Conservation (phyloP, 2,113 vertebrate genomes). For the Columba livia region DNA sequence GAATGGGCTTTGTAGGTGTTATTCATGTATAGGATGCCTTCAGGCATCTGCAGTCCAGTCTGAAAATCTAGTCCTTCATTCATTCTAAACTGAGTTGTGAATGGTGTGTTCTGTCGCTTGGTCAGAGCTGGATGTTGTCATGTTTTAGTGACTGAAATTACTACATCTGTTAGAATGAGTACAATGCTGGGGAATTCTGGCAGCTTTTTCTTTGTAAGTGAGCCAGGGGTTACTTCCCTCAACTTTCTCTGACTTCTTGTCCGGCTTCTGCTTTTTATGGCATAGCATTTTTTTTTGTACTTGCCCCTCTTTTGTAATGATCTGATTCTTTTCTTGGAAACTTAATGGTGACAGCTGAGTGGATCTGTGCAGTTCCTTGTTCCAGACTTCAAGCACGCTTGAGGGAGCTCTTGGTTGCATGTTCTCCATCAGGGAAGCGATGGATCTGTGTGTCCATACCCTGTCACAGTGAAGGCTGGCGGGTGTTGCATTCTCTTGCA, state of each 20-base stretch:
- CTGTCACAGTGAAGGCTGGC: neutral
- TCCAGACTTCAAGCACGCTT: neutral
- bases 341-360: neutral
- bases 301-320: neutral
- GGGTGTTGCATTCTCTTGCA: neutral
- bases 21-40: neutral
- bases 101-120: neutral
- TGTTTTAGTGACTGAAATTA: neutral
- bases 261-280: neutral
- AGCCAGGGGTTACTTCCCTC: neutral
- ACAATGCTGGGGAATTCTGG: neutral
- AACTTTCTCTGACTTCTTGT: neutral
- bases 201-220: neutral
- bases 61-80: neutral
- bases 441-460: fast-evolving
- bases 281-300: neutral
- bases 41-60: neutral
- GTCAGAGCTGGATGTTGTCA: neutral
- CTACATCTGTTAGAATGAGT: neutral
- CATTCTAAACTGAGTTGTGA: neutral
- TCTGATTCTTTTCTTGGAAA: neutral
- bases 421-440: neutral
- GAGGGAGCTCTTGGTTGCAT: neutral
- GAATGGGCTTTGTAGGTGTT: neutral
- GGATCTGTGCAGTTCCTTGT: neutral